Base-by-base conservation (phyloP, 2,113 vertebrate species). In the Platichthys stellatus region DNA sequence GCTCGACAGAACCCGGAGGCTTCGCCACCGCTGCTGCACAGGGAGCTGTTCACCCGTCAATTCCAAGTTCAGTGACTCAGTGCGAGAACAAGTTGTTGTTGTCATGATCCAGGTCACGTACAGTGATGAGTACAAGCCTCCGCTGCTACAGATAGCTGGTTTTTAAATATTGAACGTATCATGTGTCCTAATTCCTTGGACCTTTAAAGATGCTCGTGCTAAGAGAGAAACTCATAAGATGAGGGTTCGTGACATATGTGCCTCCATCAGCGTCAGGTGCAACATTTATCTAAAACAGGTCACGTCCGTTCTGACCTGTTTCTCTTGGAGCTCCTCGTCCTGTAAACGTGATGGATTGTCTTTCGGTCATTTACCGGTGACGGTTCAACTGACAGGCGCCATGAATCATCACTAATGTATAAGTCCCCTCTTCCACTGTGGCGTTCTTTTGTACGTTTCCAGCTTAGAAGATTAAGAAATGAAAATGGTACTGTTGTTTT, bases 341-440 rank as follows among this genome's bases (percentile, higher is more conserved):
- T 61, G 24, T 80, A 66, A 84, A 74, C 72, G 70, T 74, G 86
- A 90, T 87, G 78, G 69, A 83, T 81, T 57, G 45, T 69, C 63
- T 53, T 47, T 2, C 3, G 76, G 61, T 71, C 79, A 85, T 82
- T 81, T 81, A 63, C 64, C 72, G 69, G 59, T 86, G 85, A 90
- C 75, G 69, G 73, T 88, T 81, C 72, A 78, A 74, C 83, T 83
- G 81, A 89, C 61, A 70, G 56, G 23, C 66, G 38, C 62, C 54
- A 75, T 85, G 64, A 86, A 70, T 89, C 87, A 85, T 86, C 62
- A 57, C 73, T 76, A 72, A 88, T 82, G 80, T 66, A 10, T 66
- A 78, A 69, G 57, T 67, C 47, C 31, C 47, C 9, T 31, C 31
- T 62, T 80, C 45, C 57, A 81, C 28, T 82, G 59, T 40, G 38